Evolutionary conservation across 2,113 vertebrate genomes (phyloP), one percentile per base, ranked within the genome.

Genomic region (Pseudopodoces humilis): DNA sequence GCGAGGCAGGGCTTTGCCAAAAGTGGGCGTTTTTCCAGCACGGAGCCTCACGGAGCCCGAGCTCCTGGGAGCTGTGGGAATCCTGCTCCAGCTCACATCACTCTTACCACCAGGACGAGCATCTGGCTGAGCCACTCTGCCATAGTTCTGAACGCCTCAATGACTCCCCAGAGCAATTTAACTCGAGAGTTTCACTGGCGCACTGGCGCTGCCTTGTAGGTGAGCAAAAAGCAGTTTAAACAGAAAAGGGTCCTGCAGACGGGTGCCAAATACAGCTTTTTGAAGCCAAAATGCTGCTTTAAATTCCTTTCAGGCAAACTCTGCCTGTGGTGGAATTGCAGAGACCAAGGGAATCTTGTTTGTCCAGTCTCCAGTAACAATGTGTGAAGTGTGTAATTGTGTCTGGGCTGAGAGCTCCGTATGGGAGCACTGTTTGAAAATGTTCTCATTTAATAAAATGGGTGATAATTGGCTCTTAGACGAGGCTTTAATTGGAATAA

Each of bases 401-500:
- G 2, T 67, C 91, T 60, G 53, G 69, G 65, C 88, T 76, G 70
- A 71, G 22, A 69, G 62, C 58, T 76, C 70, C 4, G 0, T 23
- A 64, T 6, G 86, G 92, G 83, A 89, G 74, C 24, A 27, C 6
- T 86, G 76, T 41, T 86, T 79, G 89, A 43, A 82, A 90, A 82
- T 31, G 1, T 37, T 52, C 88, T 90, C 18, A 76, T 91, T 68
- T 91, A 76, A 87, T 95, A 41, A 87, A 89, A 76, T 15, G 53
- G 62, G 31, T 52, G 46, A 23, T 88, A 92, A 93, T 74, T 80
- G 79, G 86, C 88, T 89, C 85, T 78, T 78, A 87, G 81, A 17
- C 76, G 69, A 41, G 60, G 64, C 22, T 56, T 95, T 75, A 95
- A 88, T 86, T 94, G 86, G 87, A 75, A 68, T 95, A 94, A 94